Percentiles rank a stretch among this genome's conserved stretches.
Conservation (phyloP, 2,797 vertebrate genomes). For the Tenualosa ilisha region DNA sequence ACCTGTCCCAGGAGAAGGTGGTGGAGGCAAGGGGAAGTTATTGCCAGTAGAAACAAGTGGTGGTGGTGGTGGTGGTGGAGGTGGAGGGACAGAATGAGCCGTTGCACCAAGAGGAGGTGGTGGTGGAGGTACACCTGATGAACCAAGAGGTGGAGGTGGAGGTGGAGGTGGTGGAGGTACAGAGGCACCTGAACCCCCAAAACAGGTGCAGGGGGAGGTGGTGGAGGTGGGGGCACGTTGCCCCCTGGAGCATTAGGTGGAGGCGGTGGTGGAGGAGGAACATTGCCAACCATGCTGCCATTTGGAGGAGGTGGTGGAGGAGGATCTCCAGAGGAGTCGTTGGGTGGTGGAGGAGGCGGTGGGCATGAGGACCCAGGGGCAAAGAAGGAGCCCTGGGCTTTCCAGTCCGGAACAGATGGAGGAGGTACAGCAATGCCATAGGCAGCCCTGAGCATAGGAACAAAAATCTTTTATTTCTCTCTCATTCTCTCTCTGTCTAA, state of each 20-base stretch:
- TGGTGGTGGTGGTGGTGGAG: slow-evolving; percentile 37
- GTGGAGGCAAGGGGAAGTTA: slow-evolving; percentile 44
- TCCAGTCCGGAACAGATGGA: slow-evolving; percentile 68
- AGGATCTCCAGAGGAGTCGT: neutral
- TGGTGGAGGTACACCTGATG: slow-evolving; percentile 41
- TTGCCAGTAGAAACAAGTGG: neutral
- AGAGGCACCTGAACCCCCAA: neutral
- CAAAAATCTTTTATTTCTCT: neutral
- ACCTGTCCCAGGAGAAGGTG: slow-evolving; percentile 42
- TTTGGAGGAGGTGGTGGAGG: slow-evolving; percentile 30
- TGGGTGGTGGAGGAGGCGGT: slow-evolving; percentile 32
- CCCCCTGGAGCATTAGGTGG: slow-evolving; percentile 23
- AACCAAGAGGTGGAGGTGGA: neutral
- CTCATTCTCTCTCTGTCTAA: neutral
- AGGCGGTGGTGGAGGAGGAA: slow-evolving; percentile 27
- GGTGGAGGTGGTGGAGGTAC: neutral
- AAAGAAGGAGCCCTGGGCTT: neutral
- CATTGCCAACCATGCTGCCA: slow-evolving; percentile 19
- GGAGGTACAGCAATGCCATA: slow-evolving; percentile 72
- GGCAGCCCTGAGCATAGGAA: slow-evolving; percentile 56
- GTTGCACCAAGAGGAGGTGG: neutral
- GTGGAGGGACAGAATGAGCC: slow-evolving; percentile 30
- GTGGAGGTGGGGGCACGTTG: slow-evolving; percentile 36
- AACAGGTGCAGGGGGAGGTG: slow-evolving; percentile 31
- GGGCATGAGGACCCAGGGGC: neutral